These are phyloP conservation scores for Thaumetopoea pityocampa DNA, from an alignment of 1,140 invertebrate species.

Conservation along the genomic window DNA sequence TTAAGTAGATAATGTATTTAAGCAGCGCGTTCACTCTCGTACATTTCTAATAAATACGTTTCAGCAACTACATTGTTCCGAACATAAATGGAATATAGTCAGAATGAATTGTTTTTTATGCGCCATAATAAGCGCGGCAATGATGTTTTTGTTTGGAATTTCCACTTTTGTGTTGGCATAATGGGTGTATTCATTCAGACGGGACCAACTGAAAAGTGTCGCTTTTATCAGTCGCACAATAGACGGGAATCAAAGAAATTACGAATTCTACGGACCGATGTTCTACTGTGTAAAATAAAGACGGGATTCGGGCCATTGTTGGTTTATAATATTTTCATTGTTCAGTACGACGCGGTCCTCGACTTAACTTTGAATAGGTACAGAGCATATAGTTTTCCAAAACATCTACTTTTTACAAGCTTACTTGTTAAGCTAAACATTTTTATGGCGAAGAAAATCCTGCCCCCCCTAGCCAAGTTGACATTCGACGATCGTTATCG, in stretches of 20 bases:
- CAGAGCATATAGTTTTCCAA: slow-evolving; percentile 9
- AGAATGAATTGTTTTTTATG: slow-evolving; percentile 43
- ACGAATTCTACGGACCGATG: slow-evolving; percentile 48
- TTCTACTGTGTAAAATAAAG: slow-evolving; percentile 41
- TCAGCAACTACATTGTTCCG: slow-evolving; percentile 38
- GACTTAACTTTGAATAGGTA: slow-evolving; percentile 10
- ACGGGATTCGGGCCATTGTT: slow-evolving; percentile 29
- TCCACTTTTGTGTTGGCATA: slow-evolving; percentile 64
- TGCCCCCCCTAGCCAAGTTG: no score
- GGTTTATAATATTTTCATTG: slow-evolving; percentile 25
- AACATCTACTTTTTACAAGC: no score
- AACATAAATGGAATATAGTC: slow-evolving; percentile 40
- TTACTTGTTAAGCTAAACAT: no score
- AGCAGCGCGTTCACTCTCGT: slow-evolving; percentile 10
- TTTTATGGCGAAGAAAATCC: no score
- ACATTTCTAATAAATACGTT: slow-evolving; percentile 33
- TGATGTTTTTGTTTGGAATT: slow-evolving; percentile 61
- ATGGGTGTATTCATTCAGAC: slow-evolving; percentile 71
- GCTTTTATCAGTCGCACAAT: slow-evolving; percentile 70
- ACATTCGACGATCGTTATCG: no score
- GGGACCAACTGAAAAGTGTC: slow-evolving; percentile 65
- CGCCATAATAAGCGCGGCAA: slow-evolving; percentile 37
- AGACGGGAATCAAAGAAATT: slow-evolving; percentile 72
- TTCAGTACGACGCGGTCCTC: slow-evolving; percentile 10
- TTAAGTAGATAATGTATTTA: slow-evolving; percentile 12